Percentiles rank a stretch among this genome's conserved stretches.
Evolutionary conservation across 2,797 vertebrate genomes (phyloP).

Genomic region (Falco berigora): DNA sequence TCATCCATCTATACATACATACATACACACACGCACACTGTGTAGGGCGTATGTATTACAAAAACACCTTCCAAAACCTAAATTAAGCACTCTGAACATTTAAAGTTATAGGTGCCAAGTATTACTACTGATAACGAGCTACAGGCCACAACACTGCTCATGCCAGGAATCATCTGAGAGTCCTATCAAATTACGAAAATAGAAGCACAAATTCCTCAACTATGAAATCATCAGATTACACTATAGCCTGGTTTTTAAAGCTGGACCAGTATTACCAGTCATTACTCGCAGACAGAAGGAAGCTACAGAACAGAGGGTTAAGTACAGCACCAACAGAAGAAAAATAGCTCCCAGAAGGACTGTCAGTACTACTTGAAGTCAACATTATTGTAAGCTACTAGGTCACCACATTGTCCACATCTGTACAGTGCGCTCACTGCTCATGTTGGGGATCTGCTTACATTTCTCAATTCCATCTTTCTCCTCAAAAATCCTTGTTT

Average conservation of each 20-base stretch:
- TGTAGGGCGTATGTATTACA: not conserved
- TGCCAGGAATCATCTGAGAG: constrained; percentile 17
- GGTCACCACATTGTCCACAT: not conserved
- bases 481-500: not conserved
- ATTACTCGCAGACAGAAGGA: not conserved
- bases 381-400: not conserved
- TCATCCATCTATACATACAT: not conserved
- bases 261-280: not conserved
- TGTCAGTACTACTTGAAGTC: not conserved
- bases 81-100: not conserved
- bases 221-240: constrained; percentile 16
- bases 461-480: not conserved
- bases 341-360: not conserved
- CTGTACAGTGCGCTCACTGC: not conserved
- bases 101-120: not conserved
- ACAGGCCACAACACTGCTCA: not conserved
- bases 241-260: not conserved
- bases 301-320: not conserved
- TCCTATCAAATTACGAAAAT: constrained; percentile 38
- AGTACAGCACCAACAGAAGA: not conserved
- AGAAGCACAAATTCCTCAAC: constrained; percentile 35
- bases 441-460: not conserved
- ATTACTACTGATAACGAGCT: not conserved
- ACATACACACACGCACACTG: not conserved
- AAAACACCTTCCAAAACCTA: not conserved